Evolutionary conservation across 2,113 vertebrate genomes (phyloP), one percentile per base, ranked within the genome.

Genomic region (Lophura nycthemera): DNA sequence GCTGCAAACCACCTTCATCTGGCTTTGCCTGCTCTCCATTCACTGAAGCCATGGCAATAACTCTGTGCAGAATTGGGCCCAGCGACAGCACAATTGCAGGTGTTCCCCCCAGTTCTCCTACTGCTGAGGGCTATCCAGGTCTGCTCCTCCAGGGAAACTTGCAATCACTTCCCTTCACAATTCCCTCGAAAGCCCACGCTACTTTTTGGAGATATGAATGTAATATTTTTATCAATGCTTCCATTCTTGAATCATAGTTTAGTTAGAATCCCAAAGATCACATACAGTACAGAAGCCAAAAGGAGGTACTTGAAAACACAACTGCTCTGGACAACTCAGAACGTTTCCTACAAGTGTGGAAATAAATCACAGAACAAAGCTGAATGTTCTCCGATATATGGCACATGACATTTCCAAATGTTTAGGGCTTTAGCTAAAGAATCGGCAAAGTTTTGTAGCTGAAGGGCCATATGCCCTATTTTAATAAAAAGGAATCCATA

Each of bases 401-500:
- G 92, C 43, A 52, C n/a, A 42, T 3, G 10, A 50, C 84, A 94
- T 94, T 96, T 94, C 47, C 19, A 95, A 97, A 97, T 94, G 93
- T 97, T 97, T 97, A 97, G 93, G 96, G 96, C 84, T 97, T 98
- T 95, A 95, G 95, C 96, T 96, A 95, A 97, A 97, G 98, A 98
- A 96, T 97, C 97, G 96, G 97, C 97, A 96, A 98, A 98, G 96
- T 98, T 98, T 98, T 98, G 97, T 98, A 97, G 97, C 98, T 98
- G 97, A 97, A 98, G 98, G 98, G 97, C 98, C 98, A 97, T 97
- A 98, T 98, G 98, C 98, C 97, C 97, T 98, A 96, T 98, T 99
- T 99, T 98, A 99, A 99, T 99, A 99, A 99, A 99, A 98, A 98
- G 98, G 97, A 98, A 98, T 98, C 98, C 98, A 99, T 99, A 98